Evolutionary conservation across 1,140 invertebrate genomes (phyloP), one percentile per base, ranked within the genome.

Genomic region (Diploscapter pachys): DNA sequence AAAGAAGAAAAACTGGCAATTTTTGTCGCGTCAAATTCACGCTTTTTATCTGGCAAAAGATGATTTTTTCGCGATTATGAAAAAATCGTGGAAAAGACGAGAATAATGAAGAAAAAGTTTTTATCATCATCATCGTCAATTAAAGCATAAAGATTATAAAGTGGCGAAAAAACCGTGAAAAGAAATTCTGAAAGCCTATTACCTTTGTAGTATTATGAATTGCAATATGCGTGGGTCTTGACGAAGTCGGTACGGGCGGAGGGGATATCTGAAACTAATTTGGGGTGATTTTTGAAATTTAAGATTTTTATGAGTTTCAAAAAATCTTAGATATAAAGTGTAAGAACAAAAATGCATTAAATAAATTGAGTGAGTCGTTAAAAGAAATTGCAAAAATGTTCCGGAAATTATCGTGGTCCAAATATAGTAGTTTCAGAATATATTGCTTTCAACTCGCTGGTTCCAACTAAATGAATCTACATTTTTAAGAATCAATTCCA

Each of bases 141-240:
- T 31, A 31, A 31, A 31, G 31, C 31, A 31, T 31, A 61, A 70
- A 70, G 56, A 52, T 61, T 70, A 49, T 52, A 6, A 59, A 70
- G 55, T 61, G 13, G 56, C 62, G 63, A 49, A 61, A 61, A 70
- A 59, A n/a, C 68, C 68, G 59, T 70, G 68, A 70, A 70, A 61
- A 50, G 6, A 4, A 6, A 57, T 51, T 48, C 49, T 8, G 51
- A 69, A 69, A 56, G 61, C 13, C 11, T 49, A 69, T 70, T 52
- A 74, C 73, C 55, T 74, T 74, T 74, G 55, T 67, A n/a, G 55
- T 52, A 56, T 74, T 74, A 69, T 74, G 73, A 69, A 74, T 69
- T 5, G 73, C 73, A 62, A 74, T 74, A 55, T 74, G 73, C 5
- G 73, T 74, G 9, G 73, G 73, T 48, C 57, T 74, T 67, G 70